Evolutionary conservation across 2,113 vertebrate genomes (phyloP), one percentile per base, ranked within the genome.

Genomic region (Donacobius atricapilla): DNA sequence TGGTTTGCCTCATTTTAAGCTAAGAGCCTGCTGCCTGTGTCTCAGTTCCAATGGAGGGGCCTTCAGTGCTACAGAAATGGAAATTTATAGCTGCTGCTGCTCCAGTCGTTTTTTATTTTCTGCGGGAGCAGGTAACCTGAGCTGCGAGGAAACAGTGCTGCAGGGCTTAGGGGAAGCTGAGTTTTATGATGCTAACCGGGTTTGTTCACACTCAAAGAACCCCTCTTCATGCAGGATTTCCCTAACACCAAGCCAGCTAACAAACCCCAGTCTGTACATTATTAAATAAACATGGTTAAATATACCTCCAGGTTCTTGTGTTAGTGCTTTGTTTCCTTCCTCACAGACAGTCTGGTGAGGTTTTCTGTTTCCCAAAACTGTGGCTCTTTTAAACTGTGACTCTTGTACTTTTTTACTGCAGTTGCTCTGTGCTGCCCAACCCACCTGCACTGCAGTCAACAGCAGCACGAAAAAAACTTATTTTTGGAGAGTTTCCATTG

Each of bases 361-460:
- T 87, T 23, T 65, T 79, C 33, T 58, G 0, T 51, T 73, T 50
- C 71, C 45, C 58, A 20, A 47, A 91, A 72, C 39, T 5, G 2
- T 42, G 63, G 40, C 0, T 53, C 42, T 35, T 40, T 12, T 20
- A 45, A 90, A 65, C 63, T 7, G 0, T 58, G 54, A 37, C 0
- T 60, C 42, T 42, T 51, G 22, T 33, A 40, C 25, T 47, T 83
- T 86, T 95, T 79, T 83, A 54, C 90, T 92, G 90, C 92, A 86
- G 82, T 81, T 86, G 16, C 85, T 93, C 39, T 28, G 50, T 72
- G 31, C 71, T 83, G 47, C 64, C 78, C 71, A 83, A 23, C 35
- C 27, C 90, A 86, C 78, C 87, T 83, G 87, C 90, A 86, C 93
- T 93, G 93, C 92, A 91, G 93, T 83, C 79, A 60, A 60, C n/a